A percentile compares a stretch with the other conserved stretches of the same genome.
Evolutionary conservation across 2,797 vertebrate species (phyloP).

Genomic region (Cirrhinus molitorella): DNA sequence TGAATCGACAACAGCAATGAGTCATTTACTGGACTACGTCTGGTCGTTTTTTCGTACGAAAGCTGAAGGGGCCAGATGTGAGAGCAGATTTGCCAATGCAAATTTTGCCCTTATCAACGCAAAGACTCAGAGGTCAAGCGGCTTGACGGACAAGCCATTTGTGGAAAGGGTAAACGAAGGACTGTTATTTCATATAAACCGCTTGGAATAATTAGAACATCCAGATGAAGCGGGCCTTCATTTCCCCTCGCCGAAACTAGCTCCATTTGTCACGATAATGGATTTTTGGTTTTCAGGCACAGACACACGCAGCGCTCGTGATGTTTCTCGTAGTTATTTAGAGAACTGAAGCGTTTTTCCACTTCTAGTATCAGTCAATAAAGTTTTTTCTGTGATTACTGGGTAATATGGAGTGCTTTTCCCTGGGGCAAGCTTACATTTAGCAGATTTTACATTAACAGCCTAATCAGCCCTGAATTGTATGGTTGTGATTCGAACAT

Average conservation of each 20-base stretch:
- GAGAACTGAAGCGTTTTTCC: conserved; percentile 24
- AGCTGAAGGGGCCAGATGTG: conserved; percentile 36
- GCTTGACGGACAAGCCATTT: conserved; percentile 47
- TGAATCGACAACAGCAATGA: conserved; percentile 10
- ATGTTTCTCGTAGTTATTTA: conserved; percentile 41
- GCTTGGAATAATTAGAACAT: conserved; percentile 36
- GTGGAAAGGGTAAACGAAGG: conserved; percentile 47
- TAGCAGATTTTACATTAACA: not conserved
- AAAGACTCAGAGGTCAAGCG: conserved; percentile 49
- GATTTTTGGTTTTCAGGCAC: conserved; percentile 48
- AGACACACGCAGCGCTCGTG: conserved; percentile 25
- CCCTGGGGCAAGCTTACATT: conserved; percentile 7
- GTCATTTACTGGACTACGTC: conserved; percentile 24
- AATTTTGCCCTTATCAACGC: conserved; percentile 55
- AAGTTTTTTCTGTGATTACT: conserved; percentile 47
- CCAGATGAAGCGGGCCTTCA: conserved; percentile 41
- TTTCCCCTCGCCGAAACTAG: conserved; percentile 34
- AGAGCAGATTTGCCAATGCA: conserved; percentile 44
- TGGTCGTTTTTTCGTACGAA: conserved; percentile 5
- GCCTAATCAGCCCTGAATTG: not conserved
- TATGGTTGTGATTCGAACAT: not conserved
- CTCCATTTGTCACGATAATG: conserved; percentile 52
- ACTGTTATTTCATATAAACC: conserved; percentile 38
- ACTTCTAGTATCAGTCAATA: conserved; percentile 40
- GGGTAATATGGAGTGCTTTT: conserved; percentile 31